A percentile compares a stretch with the other conserved stretches of the same genome.
Conservation (phyloP, 2,888 invertebrate species). For the Spatulosminthurus flaviceps region DNA sequence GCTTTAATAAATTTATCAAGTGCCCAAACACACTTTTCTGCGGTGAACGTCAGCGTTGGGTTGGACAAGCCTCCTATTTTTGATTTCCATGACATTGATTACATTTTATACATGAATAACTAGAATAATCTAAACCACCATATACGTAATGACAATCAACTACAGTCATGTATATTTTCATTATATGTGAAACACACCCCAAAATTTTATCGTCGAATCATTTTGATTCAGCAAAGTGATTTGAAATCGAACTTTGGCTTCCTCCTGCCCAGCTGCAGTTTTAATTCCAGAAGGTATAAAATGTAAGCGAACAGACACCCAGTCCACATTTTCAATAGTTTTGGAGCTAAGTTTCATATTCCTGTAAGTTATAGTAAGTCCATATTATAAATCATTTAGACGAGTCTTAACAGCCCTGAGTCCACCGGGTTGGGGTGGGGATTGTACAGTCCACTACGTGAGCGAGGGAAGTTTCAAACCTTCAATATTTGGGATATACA, state of each 20-base stretch:
- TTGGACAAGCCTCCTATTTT: constrained; percentile 62
- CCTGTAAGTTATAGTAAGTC: too few relatives aligned
- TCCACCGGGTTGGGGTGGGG: too few relatives aligned
- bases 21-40: constrained; percentile 63
- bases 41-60: constrained; percentile 61
- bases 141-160: background rate
- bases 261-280: constrained; percentile 46
- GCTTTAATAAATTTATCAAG: constrained; percentile 62
- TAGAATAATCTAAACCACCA: background rate
- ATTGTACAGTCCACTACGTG: too few relatives aligned
- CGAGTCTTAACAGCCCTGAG: too few relatives aligned
- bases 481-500: too few relatives aligned
- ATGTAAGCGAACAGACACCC: constrained; percentile 61
- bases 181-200: too few relatives aligned
- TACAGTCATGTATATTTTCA: constrained; percentile 61
- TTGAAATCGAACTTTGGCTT: constrained; percentile 61
- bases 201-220: too few relatives aligned
- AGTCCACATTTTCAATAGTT: constrained; percentile 56
- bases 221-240: constrained; percentile 61
- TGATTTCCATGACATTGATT: constrained; percentile 55
- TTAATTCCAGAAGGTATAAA: constrained; percentile 60
- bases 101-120: constrained; percentile 3
- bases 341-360: too few relatives aligned
- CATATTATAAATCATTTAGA: too few relatives aligned
- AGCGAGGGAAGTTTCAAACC: too few relatives aligned